Conservation (phyloP, 1,140 invertebrate species). For the Ceratoteleas bidentatus region DNA sequence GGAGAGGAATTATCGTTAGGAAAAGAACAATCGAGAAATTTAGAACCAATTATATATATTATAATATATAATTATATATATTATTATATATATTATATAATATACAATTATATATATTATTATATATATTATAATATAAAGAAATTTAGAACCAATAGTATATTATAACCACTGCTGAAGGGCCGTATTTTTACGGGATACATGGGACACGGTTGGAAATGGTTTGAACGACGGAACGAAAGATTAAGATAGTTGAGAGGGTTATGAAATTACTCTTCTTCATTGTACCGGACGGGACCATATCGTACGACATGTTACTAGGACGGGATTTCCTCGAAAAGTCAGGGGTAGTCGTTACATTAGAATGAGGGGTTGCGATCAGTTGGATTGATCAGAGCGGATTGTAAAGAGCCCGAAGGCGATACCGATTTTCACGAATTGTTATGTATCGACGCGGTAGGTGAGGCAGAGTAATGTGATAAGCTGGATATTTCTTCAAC, state of each 20-base stretch:
- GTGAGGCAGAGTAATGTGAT: neutral
- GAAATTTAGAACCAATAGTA: neutral
- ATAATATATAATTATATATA: too few species aligned
- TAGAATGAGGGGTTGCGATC: neutral
- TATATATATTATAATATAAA: too few species aligned
- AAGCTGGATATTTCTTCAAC: neutral
- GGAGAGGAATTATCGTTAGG: too few species aligned
- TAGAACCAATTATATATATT: too few species aligned
- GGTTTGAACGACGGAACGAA: neutral
- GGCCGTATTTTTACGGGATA: neutral
- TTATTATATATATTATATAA: too few species aligned
- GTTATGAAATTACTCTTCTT: neutral
- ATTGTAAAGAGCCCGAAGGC: neutral
- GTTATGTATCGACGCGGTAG: neutral
- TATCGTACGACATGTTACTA: neutral
- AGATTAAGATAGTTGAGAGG: neutral
- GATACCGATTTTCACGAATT: neutral
- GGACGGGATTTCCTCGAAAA: too few species aligned
- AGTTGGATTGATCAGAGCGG: neutral
- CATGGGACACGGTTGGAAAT: neutral
- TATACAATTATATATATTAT: too few species aligned
- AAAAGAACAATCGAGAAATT: too few species aligned
- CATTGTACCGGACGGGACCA: neutral
- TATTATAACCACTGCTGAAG: neutral
- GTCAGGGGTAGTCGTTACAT: neutral